phyloP scores from a whole-genome alignment of 2,888 invertebrate genomes.

The Epinotia demarniana region DNA sequence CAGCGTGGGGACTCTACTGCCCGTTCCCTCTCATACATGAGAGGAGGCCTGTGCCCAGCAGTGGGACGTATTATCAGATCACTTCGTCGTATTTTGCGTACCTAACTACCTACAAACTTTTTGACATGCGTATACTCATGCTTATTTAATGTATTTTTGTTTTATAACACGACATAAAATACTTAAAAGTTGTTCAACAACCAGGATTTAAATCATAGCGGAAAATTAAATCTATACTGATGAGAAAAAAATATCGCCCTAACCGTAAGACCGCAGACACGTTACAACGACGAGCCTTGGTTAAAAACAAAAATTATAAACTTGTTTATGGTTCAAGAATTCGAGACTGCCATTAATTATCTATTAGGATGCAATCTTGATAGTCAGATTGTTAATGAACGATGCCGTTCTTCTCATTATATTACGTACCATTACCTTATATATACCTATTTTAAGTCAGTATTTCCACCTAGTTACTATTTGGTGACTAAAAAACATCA shows the following conservation, averaged over 20 bases:
- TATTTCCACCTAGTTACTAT: not conserved
- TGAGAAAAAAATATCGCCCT: not conserved
- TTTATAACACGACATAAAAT: not conserved
- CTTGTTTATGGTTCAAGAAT: conserved; percentile 29
- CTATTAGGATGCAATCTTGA: conserved; percentile 32
- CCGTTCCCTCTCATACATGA: too few relatives aligned
- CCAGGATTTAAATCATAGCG: not conserved
- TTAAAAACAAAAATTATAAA: conserved; percentile 17
- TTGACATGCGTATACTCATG: too few relatives aligned
- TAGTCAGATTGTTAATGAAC: conserved; percentile 13
- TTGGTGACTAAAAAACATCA: not conserved
- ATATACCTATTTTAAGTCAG: not conserved
- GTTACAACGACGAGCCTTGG: conserved; percentile 15
- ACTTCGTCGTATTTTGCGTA: too few relatives aligned
- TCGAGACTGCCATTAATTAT: conserved; percentile 28
- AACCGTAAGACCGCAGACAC: conserved; percentile 14
- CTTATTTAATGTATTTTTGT: not conserved
- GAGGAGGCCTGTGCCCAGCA: too few relatives aligned
- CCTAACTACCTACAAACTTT: too few relatives aligned
- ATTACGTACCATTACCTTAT: not conserved
- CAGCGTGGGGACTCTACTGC: too few relatives aligned
- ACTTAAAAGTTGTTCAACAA: not conserved
- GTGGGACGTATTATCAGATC: too few relatives aligned
- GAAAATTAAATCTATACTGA: not conserved
- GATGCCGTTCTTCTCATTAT: conserved; percentile 26